phyloP scores from a whole-genome alignment of 1,140 invertebrate species.

The Lordiphosa clarofinis region DNA sequence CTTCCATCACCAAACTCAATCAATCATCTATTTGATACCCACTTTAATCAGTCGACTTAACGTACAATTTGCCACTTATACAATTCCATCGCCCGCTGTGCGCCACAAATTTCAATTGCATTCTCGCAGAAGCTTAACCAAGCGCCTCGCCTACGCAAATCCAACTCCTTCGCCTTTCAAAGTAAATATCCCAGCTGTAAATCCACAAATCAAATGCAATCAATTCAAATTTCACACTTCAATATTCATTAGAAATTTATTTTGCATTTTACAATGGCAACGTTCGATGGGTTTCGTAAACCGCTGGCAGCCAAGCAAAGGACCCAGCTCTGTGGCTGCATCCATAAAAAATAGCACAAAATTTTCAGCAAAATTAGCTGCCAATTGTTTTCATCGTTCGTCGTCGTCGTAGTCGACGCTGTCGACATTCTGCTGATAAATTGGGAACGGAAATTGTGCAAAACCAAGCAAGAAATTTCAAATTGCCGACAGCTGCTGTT shows the following conservation, averaged over 20 bases:
- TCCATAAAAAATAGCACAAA: slow-evolving; percentile 55
- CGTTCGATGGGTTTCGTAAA: slow-evolving; percentile 19
- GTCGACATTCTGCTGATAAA: slow-evolving; percentile 68
- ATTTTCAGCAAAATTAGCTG: slow-evolving; percentile 76
- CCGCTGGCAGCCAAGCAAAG: slow-evolving; percentile 28
- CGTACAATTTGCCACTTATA: slow-evolving; percentile 20
- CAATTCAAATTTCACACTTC: slow-evolving; percentile 78
- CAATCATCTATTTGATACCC: neutral
- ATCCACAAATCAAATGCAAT: slow-evolving; percentile 75
- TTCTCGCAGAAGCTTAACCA: too few species aligned
- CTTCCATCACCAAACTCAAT: too few species aligned
- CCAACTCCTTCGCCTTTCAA: slow-evolving; percentile 19
- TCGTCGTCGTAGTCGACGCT: slow-evolving; percentile 1
- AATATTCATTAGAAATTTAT: slow-evolving; percentile 78
- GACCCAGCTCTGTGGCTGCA: slow-evolving; percentile 9
- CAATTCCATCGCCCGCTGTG: slow-evolving; percentile 7
- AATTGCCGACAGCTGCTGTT: slow-evolving; percentile 44
- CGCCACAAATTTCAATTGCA: slow-evolving; percentile 3
- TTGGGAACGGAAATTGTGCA: slow-evolving; percentile 66
- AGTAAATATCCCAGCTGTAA: slow-evolving; percentile 66
- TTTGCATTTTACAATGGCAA: slow-evolving; percentile 65
- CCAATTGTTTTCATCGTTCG: slow-evolving; percentile 67
- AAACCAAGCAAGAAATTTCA: slow-evolving; percentile 70
- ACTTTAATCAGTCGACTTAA: neutral
- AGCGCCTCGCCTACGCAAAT: slow-evolving; percentile 4